Evolutionary conservation across 2,888 invertebrate genomes (phyloP).

Genomic region (Volucella zonaria): DNA sequence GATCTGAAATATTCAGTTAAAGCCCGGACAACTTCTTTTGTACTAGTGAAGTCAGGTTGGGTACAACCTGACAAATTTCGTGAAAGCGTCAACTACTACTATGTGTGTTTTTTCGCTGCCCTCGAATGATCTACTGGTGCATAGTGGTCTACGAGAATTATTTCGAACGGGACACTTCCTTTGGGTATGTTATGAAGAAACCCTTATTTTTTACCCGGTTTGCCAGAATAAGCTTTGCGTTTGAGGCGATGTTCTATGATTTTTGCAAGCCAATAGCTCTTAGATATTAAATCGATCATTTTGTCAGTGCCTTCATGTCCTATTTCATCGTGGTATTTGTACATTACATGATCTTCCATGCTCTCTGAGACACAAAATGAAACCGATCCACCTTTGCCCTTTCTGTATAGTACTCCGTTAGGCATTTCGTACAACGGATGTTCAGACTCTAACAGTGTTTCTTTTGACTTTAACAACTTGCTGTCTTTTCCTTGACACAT

Average conservation of each 20-base stretch:
- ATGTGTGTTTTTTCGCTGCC: constrained; percentile 75
- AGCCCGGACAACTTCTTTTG: constrained; percentile 31
- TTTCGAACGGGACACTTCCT: constrained; percentile 78
- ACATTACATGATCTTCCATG: constrained; percentile 56
- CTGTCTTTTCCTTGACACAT: constrained; percentile 58
- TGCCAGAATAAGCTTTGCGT: constrained; percentile 78
- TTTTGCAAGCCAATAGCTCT: constrained; percentile 76
- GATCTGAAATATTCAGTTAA: constrained; percentile 30
- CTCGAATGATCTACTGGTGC: constrained; percentile 73
- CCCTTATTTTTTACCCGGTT: constrained; percentile 75
- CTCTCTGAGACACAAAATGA: constrained; percentile 63
- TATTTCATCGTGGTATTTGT: constrained; percentile 74
- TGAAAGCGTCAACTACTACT: constrained; percentile 49
- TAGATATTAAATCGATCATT: constrained; percentile 11
- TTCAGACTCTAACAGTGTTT: constrained; percentile 62
- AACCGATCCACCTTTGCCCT: constrained; percentile 10
- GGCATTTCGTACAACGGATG: constrained; percentile 38
- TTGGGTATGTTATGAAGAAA: too few species aligned
- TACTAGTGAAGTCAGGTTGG: constrained; percentile 19
- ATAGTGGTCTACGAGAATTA: constrained; percentile 78
- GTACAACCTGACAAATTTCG: constrained; percentile 76
- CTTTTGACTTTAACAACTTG: constrained; percentile 62
- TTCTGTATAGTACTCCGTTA: constrained; percentile 49
- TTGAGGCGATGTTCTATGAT: constrained; percentile 77
- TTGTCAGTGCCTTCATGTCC: constrained; percentile 59